phyloP scores from a whole-genome alignment of 2,113 vertebrate species.

The Tyrannus savana region DNA sequence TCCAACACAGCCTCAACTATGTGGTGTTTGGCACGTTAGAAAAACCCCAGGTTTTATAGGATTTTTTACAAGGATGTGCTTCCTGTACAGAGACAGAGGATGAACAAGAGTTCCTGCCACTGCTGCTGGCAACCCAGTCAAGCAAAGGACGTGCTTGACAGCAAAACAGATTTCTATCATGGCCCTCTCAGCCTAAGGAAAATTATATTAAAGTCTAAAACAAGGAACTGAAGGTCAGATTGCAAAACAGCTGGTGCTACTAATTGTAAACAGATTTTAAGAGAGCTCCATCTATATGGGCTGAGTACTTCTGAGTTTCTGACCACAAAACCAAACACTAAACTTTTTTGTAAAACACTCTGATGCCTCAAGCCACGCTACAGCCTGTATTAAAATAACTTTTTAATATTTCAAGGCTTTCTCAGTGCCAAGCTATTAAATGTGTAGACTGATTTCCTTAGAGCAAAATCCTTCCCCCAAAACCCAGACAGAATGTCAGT shows the following conservation, averaged over 20 bases:
- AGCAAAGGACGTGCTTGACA: neutral
- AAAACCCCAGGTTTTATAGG: neutral
- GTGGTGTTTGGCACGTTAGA: neutral
- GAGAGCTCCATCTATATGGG: neutral
- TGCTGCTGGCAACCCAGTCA: neutral
- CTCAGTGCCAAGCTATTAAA: conserved; percentile 36
- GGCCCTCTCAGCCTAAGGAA: neutral
- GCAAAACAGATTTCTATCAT: neutral
- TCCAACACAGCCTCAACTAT: neutral
- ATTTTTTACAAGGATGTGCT: neutral
- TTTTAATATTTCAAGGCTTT: conserved; percentile 43
- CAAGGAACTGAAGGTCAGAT: neutral
- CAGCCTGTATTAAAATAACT: neutral
- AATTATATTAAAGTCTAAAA: neutral
- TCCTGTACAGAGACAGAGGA: neutral
- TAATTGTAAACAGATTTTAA: conserved; percentile 21
- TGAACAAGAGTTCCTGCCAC: neutral
- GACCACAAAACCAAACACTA: conserved; percentile 4
- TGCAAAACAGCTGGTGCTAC: neutral
- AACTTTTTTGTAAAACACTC: neutral
- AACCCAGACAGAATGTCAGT: conserved; percentile 14
- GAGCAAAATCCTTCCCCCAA: conserved; percentile 18
- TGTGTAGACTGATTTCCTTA: neutral
- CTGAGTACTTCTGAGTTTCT: neutral
- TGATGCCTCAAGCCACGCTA: neutral